Conservation (phyloP, 2,797 vertebrate genomes). For the Rhinichthys osculus region DNA sequence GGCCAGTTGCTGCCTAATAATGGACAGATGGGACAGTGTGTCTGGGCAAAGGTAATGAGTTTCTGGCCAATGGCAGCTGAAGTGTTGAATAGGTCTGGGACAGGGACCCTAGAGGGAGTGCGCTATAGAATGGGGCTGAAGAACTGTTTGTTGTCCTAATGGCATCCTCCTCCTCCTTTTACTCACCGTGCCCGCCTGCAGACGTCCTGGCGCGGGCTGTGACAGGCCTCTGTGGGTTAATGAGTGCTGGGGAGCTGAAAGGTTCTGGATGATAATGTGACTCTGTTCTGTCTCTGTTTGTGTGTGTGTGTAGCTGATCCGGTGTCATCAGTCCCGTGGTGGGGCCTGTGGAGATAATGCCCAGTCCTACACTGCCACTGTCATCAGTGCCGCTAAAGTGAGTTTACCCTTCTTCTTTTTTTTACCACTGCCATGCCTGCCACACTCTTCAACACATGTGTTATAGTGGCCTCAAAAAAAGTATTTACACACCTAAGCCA, state of each 20-base stretch:
- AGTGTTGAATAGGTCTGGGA: constrained; percentile 54
- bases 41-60: constrained; percentile 68
- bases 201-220: constrained; percentile 50
- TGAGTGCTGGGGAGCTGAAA: constrained; percentile 55
- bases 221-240: constrained; percentile 56
- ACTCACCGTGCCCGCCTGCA: constrained; percentile 44
- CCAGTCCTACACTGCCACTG: constrained; percentile 98
- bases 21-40: constrained; percentile 75
- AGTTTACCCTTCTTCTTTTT: constrained; percentile 69
- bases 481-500: neutral
- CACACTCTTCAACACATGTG: neutral
- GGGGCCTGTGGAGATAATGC: constrained; percentile 98
- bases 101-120: constrained; percentile 48
- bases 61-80: constrained; percentile 64
- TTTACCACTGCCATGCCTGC: neutral
- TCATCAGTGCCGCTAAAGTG: constrained; percentile 99
- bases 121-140: constrained; percentile 40
- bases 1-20: constrained; percentile 63
- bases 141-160: constrained; percentile 65
- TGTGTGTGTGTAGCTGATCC: constrained; percentile 85
- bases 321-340: constrained; percentile 97
- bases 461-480: neutral
- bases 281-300: constrained; percentile 49
- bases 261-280: constrained; percentile 57
- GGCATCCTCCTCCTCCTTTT: constrained; percentile 43